Evolutionary conservation across 1,140 invertebrate species (phyloP), one percentile per base, ranked within the genome.

Genomic region (Globodera rostochiensis): DNA sequence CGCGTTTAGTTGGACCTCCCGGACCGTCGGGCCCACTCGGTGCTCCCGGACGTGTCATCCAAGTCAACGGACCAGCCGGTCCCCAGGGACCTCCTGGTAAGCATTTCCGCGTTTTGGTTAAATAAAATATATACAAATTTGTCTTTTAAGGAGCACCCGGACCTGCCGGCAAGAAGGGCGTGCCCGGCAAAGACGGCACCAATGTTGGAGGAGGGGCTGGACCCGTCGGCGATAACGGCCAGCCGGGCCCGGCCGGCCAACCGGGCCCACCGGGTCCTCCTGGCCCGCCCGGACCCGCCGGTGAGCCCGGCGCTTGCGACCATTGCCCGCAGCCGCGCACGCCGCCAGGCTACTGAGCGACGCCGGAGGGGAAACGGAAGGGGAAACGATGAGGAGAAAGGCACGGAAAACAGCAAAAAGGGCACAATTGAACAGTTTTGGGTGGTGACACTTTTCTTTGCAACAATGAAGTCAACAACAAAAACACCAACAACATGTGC

Each of bases 61-160:
- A 85, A 66, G 84, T 90, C 77, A 89, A 88, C 80, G 88, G 88
- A 21, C 86, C 88, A 36, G 88, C 88, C 47, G 88, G 88, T 64
- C 85, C 87, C 13, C 66, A 75, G 25, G 82, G 84, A 45, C 80
- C 81, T 45, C 81, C 84, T 57, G 88, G 57, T 64, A 15, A 64
- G 57, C 19, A 13, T 64, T 64, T 64, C 36, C 1, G 57, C 1
- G 19, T 64, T 64, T 36, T 36, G 36, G 36, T 36, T 36, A 36
- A 36, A 36, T 36, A 19, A 19, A 64, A 64, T 64, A 13, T 5
- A 60, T 19, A 53, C 50, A 64, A 64, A 19, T 64, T 64, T 19
- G 6, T 19, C 11, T 64, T 64, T 64, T 64, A 13, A 64, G 57
- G 88, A 80, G 75, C 86, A 64, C 82, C 82, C 71, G 88, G 88